Percentiles rank a stretch among this genome's conserved stretches.
Conservation (phyloP, 2,797 vertebrate species). For the Sebastes goodei region DNA sequence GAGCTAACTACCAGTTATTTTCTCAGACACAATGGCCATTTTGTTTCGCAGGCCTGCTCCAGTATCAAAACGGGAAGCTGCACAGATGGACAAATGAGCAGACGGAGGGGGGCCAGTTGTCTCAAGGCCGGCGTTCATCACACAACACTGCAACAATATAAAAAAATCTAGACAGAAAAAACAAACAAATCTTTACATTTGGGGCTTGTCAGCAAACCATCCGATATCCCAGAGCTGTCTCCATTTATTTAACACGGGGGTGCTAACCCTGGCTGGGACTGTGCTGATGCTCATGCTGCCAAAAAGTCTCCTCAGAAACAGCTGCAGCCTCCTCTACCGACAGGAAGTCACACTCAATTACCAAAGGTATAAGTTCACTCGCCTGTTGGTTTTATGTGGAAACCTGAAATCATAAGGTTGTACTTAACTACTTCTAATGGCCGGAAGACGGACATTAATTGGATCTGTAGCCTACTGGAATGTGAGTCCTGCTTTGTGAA, state of each 20-base stretch:
- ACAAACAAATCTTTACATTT: slow-evolving; percentile 15
- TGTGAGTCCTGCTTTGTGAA: slow-evolving; percentile 50
- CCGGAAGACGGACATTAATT: slow-evolving; percentile 61
- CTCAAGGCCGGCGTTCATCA: slow-evolving; percentile 22
- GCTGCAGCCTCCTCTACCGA: slow-evolving; percentile 57
- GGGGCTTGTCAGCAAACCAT: not conserved
- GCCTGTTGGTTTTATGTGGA: slow-evolving; percentile 53
- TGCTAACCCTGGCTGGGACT: slow-evolving; percentile 51
- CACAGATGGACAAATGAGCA: slow-evolving; percentile 57
- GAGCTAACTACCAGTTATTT: slow-evolving; percentile 63
- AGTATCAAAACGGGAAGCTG: slow-evolving; percentile 56
- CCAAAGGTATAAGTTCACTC: slow-evolving; percentile 61
- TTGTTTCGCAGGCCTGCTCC: slow-evolving; percentile 59
- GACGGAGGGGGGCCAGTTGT: slow-evolving; percentile 32
- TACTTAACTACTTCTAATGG: slow-evolving; percentile 48
- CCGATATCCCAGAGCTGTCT: slow-evolving; percentile 25
- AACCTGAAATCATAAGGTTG: slow-evolving; percentile 59
- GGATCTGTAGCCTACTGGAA: slow-evolving; percentile 51
- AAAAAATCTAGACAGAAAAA: not conserved
- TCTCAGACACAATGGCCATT: slow-evolving; percentile 68
- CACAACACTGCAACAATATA: not conserved
- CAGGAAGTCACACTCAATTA: slow-evolving; percentile 80
- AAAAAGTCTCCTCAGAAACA: slow-evolving; percentile 65
- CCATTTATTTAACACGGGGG: slow-evolving; percentile 48
- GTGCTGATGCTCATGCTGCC: slow-evolving; percentile 42